These are phyloP conservation scores for Drepana arcuata DNA, from an alignment of 1,140 invertebrate genomes.

Conservation along the genomic window DNA sequence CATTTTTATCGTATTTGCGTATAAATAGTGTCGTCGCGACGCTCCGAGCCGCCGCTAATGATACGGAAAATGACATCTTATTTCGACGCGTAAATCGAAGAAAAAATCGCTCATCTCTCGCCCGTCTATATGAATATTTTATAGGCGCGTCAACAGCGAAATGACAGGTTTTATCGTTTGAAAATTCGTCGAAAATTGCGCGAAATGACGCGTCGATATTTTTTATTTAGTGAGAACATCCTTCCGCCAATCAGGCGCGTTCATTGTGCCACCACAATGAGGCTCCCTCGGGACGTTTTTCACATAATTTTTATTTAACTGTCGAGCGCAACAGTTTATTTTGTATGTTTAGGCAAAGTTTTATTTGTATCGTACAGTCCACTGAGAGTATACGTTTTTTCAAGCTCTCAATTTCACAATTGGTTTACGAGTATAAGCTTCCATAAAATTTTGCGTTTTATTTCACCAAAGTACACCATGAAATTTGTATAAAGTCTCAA, in stretches of 20 bases:
- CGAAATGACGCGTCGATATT: constrained; percentile 70
- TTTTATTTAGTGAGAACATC: constrained; percentile 70
- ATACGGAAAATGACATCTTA: constrained; percentile 73
- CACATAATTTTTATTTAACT: constrained; percentile 64
- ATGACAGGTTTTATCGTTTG: constrained; percentile 73
- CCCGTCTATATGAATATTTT: constrained; percentile 69
- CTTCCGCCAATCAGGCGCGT: constrained; percentile 68
- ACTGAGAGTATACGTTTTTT: too few relatives aligned
- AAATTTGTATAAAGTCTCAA: too few relatives aligned
- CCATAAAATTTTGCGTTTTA: too few relatives aligned
- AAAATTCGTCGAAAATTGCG: constrained; percentile 69
- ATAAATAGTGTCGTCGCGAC: constrained; percentile 65
- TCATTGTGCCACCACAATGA: constrained; percentile 61
- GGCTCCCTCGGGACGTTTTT: constrained; percentile 51
- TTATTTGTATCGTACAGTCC: too few relatives aligned
- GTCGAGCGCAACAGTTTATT: constrained; percentile 62
- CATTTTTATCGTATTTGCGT: constrained; percentile 71
- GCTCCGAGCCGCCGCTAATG: constrained; percentile 68
- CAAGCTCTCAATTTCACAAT: too few relatives aligned
- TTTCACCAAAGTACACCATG: too few relatives aligned
- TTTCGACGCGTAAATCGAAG: constrained; percentile 68
- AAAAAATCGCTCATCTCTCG: constrained; percentile 69
- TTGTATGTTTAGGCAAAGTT: constrained; percentile 29
- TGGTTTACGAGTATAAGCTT: too few relatives aligned
- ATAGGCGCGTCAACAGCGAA: constrained; percentile 69